phyloP scores from a whole-genome alignment of 2,888 invertebrate genomes.

The Phlogophora meticulosa region DNA sequence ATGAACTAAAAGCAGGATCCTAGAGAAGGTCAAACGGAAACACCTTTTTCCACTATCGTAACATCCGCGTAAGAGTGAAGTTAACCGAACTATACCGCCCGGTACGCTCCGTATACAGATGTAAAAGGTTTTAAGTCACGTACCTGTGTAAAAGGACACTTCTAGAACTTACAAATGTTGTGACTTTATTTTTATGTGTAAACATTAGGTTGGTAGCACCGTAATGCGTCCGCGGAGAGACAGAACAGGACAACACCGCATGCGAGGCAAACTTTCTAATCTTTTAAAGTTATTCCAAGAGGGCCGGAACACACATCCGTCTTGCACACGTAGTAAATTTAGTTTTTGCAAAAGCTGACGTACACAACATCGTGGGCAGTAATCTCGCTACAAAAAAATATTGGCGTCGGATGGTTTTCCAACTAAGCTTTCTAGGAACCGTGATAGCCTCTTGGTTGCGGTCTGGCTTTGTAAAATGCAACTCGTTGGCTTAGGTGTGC shows the following conservation, averaged over 20 bases:
- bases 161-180: conserved; percentile 58
- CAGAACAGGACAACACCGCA: conserved; percentile 64
- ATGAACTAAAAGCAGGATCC: conserved; percentile 51
- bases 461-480: conserved; percentile 28
- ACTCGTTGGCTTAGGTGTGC: conserved; percentile 14
- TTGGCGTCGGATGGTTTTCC: conserved; percentile 12
- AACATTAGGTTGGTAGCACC: conserved; percentile 63
- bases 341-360: conserved; percentile 58
- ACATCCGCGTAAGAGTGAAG: conserved; percentile 55
- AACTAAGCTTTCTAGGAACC: conserved; percentile 17
- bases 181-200: conserved; percentile 70
- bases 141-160: conserved; percentile 58
- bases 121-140: conserved; percentile 54
- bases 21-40: conserved; percentile 52
- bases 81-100: conserved; percentile 28
- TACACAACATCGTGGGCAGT: conserved; percentile 32
- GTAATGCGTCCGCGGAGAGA: conserved; percentile 76
- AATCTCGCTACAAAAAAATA: conserved; percentile 34
- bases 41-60: conserved; percentile 54
- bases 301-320: conserved; percentile 69
- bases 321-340: conserved; percentile 69
- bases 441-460: conserved; percentile 1
- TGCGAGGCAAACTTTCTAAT: conserved; percentile 80
- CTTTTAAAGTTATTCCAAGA: conserved; percentile 79
- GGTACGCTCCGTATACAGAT: conserved; percentile 28